Evolutionary conservation across 2,888 invertebrate genomes (phyloP).

Genomic region (Patella depressa): DNA sequence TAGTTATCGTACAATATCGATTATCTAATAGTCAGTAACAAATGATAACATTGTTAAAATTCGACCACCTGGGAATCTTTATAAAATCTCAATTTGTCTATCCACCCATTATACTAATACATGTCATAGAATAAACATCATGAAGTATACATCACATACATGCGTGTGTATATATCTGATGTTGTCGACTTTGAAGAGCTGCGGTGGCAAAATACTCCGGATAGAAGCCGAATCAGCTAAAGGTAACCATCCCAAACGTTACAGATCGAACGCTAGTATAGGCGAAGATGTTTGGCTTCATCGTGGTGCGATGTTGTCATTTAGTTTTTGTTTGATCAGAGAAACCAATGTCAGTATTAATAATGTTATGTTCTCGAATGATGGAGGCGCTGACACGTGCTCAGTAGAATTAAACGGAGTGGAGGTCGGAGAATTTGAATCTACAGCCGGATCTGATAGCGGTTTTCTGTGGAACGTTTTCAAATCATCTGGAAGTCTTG

Average conservation of each 20-base stretch:
- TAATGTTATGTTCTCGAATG: slow-evolving; percentile 43
- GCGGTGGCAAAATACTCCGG: too few relatives aligned
- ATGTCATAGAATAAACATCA: too few relatives aligned
- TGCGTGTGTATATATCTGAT: too few relatives aligned
- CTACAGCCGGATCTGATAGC: slow-evolving; percentile 15
- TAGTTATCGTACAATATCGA: too few relatives aligned
- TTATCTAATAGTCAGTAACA: too few relatives aligned
- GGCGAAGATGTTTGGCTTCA: slow-evolving; percentile 35
- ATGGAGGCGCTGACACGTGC: slow-evolving; percentile 39
- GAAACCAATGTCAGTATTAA: slow-evolving; percentile 27
- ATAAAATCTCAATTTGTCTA: too few relatives aligned
- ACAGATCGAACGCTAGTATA: slow-evolving; percentile 25
- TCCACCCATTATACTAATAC: too few relatives aligned
- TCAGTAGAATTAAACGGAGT: slow-evolving; percentile 35
- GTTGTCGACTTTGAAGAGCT: too few relatives aligned
- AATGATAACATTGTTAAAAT: too few relatives aligned
- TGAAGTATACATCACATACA: too few relatives aligned
- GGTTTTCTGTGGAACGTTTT: slow-evolving; percentile 17
- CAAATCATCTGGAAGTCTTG: slow-evolving; percentile 29
- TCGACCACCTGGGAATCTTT: too few relatives aligned
- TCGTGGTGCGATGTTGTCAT: slow-evolving; percentile 24
- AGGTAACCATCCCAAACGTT: not conserved
- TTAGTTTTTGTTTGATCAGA: slow-evolving; percentile 42
- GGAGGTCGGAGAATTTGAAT: slow-evolving; percentile 28
- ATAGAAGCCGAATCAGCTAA: not conserved